Conservation (phyloP, 2,888 invertebrate genomes). For the Drosophila histrio region DNA sequence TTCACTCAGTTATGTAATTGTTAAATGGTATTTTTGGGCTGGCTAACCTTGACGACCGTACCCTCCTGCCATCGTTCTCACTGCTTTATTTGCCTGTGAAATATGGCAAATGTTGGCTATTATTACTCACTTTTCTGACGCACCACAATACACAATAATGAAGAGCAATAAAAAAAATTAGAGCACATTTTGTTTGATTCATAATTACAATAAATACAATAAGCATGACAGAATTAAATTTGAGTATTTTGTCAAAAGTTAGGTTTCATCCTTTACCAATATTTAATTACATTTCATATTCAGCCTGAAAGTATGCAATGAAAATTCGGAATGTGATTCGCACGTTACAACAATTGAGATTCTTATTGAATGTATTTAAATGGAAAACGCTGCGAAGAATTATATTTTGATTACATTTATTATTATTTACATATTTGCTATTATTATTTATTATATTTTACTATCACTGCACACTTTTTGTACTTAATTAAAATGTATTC, state of each 20-base stretch:
- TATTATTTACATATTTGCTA: not conserved
- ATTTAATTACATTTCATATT: slow-evolving; percentile 4
- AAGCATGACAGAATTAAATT: slow-evolving; percentile 9
- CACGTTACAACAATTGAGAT: not conserved
- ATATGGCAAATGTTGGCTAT: slow-evolving; percentile 70
- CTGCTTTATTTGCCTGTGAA: slow-evolving; percentile 70
- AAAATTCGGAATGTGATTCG: not conserved
- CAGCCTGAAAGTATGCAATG: not conserved
- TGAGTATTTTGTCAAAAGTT: not conserved
- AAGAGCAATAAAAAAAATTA: slow-evolving; percentile 32
- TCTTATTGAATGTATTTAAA: not conserved
- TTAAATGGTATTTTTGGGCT: slow-evolving; percentile 50
- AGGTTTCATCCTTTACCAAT: not conserved
- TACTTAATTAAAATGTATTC: not conserved
- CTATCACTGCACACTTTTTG: not conserved
- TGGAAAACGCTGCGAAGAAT: not conserved
- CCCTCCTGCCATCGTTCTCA: not conserved
- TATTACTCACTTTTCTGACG: slow-evolving; percentile 58
- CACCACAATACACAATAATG: slow-evolving; percentile 52
- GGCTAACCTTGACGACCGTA: slow-evolving; percentile 49
- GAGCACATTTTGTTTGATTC: slow-evolving; percentile 32
- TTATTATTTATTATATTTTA: not conserved
- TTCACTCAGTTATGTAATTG: slow-evolving; percentile 67
- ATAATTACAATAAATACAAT: slow-evolving; percentile 28
- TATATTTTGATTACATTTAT: slow-evolving; percentile 1